Base-by-base conservation (phyloP, 2,797 vertebrate genomes). In the Momotus momota region DNA sequence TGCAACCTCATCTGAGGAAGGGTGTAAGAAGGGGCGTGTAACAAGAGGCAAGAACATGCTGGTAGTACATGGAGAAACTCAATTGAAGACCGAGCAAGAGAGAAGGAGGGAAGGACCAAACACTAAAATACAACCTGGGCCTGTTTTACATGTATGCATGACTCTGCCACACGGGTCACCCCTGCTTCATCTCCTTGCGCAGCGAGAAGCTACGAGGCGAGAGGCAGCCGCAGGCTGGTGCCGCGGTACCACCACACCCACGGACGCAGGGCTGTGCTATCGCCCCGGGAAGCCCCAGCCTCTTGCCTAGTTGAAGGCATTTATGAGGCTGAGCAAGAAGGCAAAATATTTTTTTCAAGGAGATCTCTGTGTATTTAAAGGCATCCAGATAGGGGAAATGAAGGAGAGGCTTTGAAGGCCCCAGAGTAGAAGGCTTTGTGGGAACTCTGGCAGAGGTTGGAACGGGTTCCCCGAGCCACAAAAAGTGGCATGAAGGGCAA, bases 181-280 rank as follows among this genome's bases (percentile, higher is more conserved):
- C 12, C 29, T 55, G 41, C 69, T 71, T 40, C 52, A 51, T 4
- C 35, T 27, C 78, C n/a, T n/a, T 29, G 21, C 0, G 49, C 54
- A 46, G 66, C 0, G 2, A 35, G 31, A 33, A 61, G 18, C 29
- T 27, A 18, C 0, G 2, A 79, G 73, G 33, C 2, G 3, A 38
- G 61, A 29, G 10, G 10, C 29, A 43, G 38, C 61, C 5, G 12
- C 40, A 66, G n/a, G 18, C n/a, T 38, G 27, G 38, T 66, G 64
- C 67, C 29, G 69, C 41, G 43, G 45, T 2, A 22, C 49, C 5
- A 55, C 40, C 52, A 35, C 29, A n/a, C 10, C 33, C 1, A 0
- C 3, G 40, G 54, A 41, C 10, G 11, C 45, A 19, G 1, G 43
- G 74, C 58, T 75, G 14, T 8, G 49, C 69, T 15, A 14, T 2